Conservation (phyloP, 2,113 vertebrate genomes). For the Charina bottae region DNA sequence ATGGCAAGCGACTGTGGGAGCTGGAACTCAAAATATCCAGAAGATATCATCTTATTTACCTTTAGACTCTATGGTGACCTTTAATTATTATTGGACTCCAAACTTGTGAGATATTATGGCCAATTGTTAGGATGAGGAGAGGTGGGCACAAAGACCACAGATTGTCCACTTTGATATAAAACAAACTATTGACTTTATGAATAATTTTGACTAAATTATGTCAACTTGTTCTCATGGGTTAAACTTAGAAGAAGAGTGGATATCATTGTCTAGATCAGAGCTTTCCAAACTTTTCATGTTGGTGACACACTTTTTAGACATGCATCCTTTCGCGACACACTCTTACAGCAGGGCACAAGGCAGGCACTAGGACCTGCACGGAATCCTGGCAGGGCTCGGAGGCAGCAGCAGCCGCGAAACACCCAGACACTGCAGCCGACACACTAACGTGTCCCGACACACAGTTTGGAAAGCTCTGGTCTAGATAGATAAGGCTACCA, state of each 20-base stretch:
- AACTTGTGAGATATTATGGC: neutral
- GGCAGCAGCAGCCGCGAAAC: too few species aligned
- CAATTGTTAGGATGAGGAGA: neutral
- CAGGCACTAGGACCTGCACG: too few species aligned
- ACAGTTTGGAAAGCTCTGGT: too few species aligned
- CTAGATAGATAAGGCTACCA: neutral
- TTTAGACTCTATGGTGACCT: neutral
- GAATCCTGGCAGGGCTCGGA: too few species aligned
- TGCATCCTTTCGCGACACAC: too few species aligned
- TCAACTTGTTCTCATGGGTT: neutral
- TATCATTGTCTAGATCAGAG: neutral
- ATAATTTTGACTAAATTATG: too few species aligned
- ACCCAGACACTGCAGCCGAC: too few species aligned
- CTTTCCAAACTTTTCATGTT: too few species aligned
- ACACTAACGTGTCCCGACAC: too few species aligned
- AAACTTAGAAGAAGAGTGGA: neutral
- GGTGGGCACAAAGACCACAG: neutral
- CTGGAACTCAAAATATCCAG: neutral
- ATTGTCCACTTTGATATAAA: neutral
- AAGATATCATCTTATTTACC: neutral
- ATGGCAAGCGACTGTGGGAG: neutral
- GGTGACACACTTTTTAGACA: too few species aligned
- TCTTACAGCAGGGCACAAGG: too few species aligned
- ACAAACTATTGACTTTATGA: too few species aligned
- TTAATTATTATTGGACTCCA: neutral